These are phyloP conservation scores for Macroramphosus scolopax DNA, from an alignment of 2,797 vertebrate genomes.

Conservation along the genomic window DNA sequence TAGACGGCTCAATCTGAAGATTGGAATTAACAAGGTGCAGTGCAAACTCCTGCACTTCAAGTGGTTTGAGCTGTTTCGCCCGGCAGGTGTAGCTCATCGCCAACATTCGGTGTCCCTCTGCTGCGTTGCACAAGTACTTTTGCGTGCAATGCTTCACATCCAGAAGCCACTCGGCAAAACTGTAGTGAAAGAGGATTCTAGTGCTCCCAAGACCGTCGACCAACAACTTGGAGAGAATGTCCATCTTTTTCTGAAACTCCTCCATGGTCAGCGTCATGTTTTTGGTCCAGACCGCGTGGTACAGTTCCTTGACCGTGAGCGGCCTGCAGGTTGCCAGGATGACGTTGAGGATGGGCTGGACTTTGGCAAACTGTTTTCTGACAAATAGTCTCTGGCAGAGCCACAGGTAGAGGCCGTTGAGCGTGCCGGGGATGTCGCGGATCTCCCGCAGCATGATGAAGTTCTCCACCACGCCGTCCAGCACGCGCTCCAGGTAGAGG, in stretches of 20 bases:
- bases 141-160: slow-evolving; percentile 99
- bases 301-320: slow-evolving; percentile 88
- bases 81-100: slow-evolving; percentile 97
- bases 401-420: slow-evolving; percentile 98
- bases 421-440: slow-evolving; percentile 95
- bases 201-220: slow-evolving; percentile 88
- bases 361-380: slow-evolving; percentile 97
- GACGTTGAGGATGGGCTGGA: slow-evolving; percentile 96
- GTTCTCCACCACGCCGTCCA: slow-evolving; percentile 96
- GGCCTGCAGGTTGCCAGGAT: slow-evolving; percentile 95
- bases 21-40: slow-evolving; percentile 94
- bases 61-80: slow-evolving; percentile 88
- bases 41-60: slow-evolving; percentile 95
- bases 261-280: slow-evolving; percentile 91
- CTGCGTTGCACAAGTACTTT: slow-evolving; percentile 96
- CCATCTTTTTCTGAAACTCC: slow-evolving; percentile 98
- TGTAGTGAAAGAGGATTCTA: slow-evolving; percentile 97
- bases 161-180: slow-evolving; percentile 97
- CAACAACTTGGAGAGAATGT: slow-evolving; percentile 94
- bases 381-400: slow-evolving; percentile 98
- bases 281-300: slow-evolving; percentile 97
- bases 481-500: slow-evolving; percentile 94
- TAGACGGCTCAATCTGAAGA: slow-evolving; percentile 89
- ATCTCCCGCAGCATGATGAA: slow-evolving; percentile 98
- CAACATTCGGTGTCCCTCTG: slow-evolving; percentile 96